These are phyloP conservation scores for Drosophila ohnishii DNA, from an alignment of 1,140 invertebrate genomes.

Conservation along the genomic window DNA sequence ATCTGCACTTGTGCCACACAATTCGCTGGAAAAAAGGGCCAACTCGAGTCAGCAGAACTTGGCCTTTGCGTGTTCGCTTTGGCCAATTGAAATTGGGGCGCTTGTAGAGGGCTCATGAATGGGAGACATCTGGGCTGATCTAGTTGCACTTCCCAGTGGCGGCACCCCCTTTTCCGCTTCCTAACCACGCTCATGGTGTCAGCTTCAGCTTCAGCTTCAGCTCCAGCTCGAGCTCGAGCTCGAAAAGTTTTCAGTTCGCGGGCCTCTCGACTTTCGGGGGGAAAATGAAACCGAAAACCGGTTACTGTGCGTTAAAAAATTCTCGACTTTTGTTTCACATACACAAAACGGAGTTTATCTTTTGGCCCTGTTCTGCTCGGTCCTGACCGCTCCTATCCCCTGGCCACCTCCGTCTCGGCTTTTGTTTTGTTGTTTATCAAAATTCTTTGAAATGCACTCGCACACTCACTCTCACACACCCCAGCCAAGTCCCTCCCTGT, in stretches of 20 bases:
- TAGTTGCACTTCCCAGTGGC: constrained; percentile 33
- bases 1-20: constrained; percentile 34
- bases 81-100: constrained; percentile 62
- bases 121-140: constrained; percentile 40
- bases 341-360: constrained; percentile 72
- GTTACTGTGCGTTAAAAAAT: constrained; percentile 68
- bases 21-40: constrained; percentile 45
- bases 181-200: constrained; percentile 36
- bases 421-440: constrained; percentile 69
- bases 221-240: background rate
- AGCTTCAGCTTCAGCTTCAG: constrained; percentile 22
- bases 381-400: constrained; percentile 23
- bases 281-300: constrained; percentile 62
- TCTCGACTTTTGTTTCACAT: constrained; percentile 79
- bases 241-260: constrained; percentile 31
- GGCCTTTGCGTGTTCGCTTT: constrained; percentile 69
- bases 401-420: background rate
- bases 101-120: constrained; percentile 53
- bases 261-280: constrained; percentile 9
- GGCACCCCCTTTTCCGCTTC: constrained; percentile 3
- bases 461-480: constrained; percentile 19
- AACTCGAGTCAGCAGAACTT: constrained; percentile 34
- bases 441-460: constrained; percentile 79
- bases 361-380: constrained; percentile 47
- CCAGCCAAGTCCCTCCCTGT: background rate